phyloP scores from a whole-genome alignment of 2,888 invertebrate species.

The Amphipyra tragopoginis region DNA sequence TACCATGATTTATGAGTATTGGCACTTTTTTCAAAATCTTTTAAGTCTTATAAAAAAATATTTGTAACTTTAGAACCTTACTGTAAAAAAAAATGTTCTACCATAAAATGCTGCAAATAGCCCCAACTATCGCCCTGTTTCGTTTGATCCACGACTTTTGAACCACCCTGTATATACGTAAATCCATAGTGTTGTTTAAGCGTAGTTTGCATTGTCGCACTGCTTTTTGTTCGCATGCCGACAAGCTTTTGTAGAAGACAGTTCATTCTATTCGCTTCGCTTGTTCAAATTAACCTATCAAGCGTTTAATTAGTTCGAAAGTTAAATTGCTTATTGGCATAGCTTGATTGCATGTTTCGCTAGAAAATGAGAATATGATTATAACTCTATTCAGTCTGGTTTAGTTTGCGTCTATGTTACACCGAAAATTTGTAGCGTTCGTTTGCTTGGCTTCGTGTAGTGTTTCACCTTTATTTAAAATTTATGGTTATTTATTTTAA shows the following conservation, averaged over 20 bases:
- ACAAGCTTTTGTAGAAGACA: slow-evolving; percentile 23
- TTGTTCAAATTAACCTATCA: slow-evolving; percentile 55
- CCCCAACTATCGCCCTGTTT: too few species aligned
- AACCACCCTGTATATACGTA: too few species aligned
- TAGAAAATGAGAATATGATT: slow-evolving; percentile 33
- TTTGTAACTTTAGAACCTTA: too few species aligned
- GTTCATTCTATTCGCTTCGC: slow-evolving; percentile 17
- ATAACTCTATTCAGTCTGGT: slow-evolving; percentile 14
- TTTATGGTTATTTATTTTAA: slow-evolving; percentile 36
- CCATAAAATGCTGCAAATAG: too few species aligned
- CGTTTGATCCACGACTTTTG: too few species aligned
- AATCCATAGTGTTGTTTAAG: slow-evolving; percentile 30
- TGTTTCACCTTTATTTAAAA: slow-evolving; percentile 38
- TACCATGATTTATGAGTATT: too few species aligned
- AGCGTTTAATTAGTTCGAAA: slow-evolving; percentile 50
- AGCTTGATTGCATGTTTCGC: slow-evolving; percentile 44
- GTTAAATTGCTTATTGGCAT: slow-evolving; percentile 51
- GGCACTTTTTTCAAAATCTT: too few species aligned
- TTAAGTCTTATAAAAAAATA: too few species aligned
- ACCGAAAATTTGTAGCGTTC: slow-evolving; percentile 14
- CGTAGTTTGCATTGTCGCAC: slow-evolving; percentile 31
- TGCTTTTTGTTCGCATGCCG: slow-evolving; percentile 41
- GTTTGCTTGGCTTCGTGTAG: slow-evolving; percentile 3
- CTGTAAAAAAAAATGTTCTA: too few species aligned
- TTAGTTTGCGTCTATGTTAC: slow-evolving; percentile 15